These are phyloP conservation scores for Proteles cristata DNA, from an alignment of 2,113 vertebrate species.

Conservation along the genomic window DNA sequence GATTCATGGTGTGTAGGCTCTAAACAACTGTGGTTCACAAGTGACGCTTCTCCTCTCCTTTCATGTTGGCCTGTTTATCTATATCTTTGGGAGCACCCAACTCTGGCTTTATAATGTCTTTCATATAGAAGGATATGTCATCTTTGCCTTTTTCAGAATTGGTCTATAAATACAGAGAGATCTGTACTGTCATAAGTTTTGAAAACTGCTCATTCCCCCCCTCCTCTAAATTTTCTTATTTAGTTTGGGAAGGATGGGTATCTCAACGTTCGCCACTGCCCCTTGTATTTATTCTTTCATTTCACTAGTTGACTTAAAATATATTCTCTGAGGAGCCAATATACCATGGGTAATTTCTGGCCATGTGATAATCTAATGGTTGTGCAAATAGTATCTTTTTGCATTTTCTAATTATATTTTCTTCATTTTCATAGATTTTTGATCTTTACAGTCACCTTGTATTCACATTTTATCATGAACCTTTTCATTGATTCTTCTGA, in stretches of 20 bases:
- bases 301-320: conserved; percentile 36
- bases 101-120: neutral
- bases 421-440: neutral
- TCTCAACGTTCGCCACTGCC: neutral
- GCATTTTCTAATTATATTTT: neutral
- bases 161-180: neutral
- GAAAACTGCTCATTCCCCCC: neutral
- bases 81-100: neutral
- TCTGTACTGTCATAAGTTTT: neutral
- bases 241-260: neutral
- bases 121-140: neutral
- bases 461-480: neutral
- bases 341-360: neutral
- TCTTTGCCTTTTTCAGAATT: neutral
- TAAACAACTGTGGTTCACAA: neutral
- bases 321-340: neutral
- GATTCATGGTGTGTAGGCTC: too few relatives aligned
- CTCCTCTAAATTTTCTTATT: neutral
- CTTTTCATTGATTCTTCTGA: neutral
- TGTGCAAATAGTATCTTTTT: neutral
- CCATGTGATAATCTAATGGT: conserved; percentile 1
- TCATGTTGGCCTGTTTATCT: neutral
- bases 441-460: neutral
- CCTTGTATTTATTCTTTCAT: neutral
- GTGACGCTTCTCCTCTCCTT: neutral